Base-by-base conservation (phyloP, 1,140 invertebrate genomes). In the Cherax destructor region DNA sequence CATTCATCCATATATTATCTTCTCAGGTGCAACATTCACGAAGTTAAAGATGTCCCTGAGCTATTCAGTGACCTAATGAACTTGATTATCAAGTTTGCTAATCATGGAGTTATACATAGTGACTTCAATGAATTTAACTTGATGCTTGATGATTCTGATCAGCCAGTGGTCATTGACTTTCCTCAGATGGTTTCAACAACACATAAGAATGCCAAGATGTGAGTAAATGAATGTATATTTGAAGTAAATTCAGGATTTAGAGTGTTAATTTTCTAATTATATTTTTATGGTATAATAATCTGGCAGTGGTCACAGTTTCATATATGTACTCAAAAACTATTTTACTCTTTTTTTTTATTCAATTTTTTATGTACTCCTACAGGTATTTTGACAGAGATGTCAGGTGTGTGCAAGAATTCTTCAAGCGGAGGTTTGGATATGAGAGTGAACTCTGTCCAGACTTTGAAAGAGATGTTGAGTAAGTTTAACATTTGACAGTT, bases 91-190 rank as follows among this genome's bases (percentile, higher is more conserved):
- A 96, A 96, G 91, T 95, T 99, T 59, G 99, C 97, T 47, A 97
- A 98, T 95, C 96, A 97, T 94, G 99, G 99, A 1, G 97, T 99
- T 1, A 99, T 99, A 94, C 99, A 99, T 95, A 98, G 99, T 4
- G 99, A 99, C 95, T 99, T 99, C 93, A 99, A 99, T 94, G 99
- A 99, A 95, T 99, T 99, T 94, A 99, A 99, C 94, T 96, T 99
- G 78, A 98, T 99, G 96, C 95, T 99, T 0, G 96, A 96, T 50
- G 96, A 98, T 93, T 94, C 95, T 49, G 96, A 97, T 0, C 97
- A 97, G 56, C 96, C 99, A 0, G 95, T 99, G 76, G 95, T 99
- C 86, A 99, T 99, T 94, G 99, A 99, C 96, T 99, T 99, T 95
- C 99, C 99, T 3, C 99, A 99, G 95, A 99, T 99, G 99, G 96